Evolutionary conservation across 2,797 vertebrate species (phyloP).

Genomic region (Myripristis jacobus): DNA sequence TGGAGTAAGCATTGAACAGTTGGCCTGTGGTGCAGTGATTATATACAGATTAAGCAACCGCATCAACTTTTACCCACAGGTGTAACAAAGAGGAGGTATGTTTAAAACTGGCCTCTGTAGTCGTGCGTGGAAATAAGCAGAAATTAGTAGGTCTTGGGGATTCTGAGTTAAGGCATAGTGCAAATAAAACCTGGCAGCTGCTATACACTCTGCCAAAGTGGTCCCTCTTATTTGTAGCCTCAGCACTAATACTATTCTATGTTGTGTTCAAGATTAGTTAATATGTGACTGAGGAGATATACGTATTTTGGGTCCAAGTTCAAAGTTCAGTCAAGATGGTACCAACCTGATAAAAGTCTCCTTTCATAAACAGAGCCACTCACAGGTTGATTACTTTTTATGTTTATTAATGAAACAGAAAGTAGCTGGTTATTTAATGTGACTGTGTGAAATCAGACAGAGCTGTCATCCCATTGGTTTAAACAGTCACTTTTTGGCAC

Average conservation of each 20-base stretch:
- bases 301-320: conserved; percentile 55
- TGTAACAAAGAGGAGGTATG: conserved; percentile 38
- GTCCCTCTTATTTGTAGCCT: conserved; percentile 9
- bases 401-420: no score
- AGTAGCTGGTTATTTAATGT: no score
- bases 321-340: conserved; percentile 66
- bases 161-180: neutral
- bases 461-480: no score
- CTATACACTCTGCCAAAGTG: neutral
- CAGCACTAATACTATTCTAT: conserved; percentile 34
- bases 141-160: neutral
- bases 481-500: no score
- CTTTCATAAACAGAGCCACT: conserved; percentile 8
- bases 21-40: conserved; percentile 17
- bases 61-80: conserved; percentile 10
- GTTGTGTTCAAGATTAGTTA: conserved; percentile 65
- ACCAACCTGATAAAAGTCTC: conserved; percentile 28
- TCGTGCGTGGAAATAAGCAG: conserved; percentile 13
- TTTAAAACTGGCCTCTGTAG: conserved; percentile 16
- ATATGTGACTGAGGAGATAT: conserved; percentile 66
- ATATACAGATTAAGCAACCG: conserved; percentile 40
- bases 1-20: conserved; percentile 22
- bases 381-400: no score
- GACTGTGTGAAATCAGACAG: no score
- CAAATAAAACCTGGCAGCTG: conserved; percentile 12